Evolutionary conservation across 2,797 vertebrate genomes (phyloP).

Genomic region (Xyrichtys novacula): DNA sequence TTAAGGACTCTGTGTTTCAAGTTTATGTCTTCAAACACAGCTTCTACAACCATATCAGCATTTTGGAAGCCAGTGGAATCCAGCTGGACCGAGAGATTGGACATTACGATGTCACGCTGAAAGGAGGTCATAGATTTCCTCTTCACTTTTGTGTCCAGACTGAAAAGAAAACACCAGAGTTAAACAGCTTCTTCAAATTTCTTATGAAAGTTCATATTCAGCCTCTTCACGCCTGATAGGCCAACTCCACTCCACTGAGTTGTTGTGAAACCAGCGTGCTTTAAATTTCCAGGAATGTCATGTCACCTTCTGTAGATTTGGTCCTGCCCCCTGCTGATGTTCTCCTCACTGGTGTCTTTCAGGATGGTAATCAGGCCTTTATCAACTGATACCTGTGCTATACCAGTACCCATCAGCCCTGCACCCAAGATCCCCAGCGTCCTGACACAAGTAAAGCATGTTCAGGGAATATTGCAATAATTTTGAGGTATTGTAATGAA

Average conservation of each 20-base stretch:
- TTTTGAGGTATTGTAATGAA: background rate
- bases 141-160: background rate
- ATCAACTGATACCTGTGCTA: slow-evolving; percentile 88
- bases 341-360: slow-evolving; percentile 84
- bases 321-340: slow-evolving; percentile 60
- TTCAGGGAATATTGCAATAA: background rate
- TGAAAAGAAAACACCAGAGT: background rate
- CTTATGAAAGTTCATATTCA: too few species aligned
- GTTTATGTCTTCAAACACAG: background rate
- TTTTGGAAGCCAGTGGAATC: background rate
- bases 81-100: background rate
- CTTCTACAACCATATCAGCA: background rate
- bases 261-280: too few species aligned
- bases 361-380: slow-evolving; percentile 86
- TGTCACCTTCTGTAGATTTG: background rate
- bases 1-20: background rate
- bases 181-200: background rate
- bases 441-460: slow-evolving; percentile 61
- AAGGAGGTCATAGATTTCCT: slow-evolving; percentile 2
- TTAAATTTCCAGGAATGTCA: background rate
- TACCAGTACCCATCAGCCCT: slow-evolving; percentile 90
- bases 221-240: too few species aligned
- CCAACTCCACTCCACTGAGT: too few species aligned
- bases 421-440: slow-evolving; percentile 88
- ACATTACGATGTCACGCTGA: background rate